Base-by-base conservation (phyloP, 2,113 vertebrate species). In the Cebidichthys violaceus region DNA sequence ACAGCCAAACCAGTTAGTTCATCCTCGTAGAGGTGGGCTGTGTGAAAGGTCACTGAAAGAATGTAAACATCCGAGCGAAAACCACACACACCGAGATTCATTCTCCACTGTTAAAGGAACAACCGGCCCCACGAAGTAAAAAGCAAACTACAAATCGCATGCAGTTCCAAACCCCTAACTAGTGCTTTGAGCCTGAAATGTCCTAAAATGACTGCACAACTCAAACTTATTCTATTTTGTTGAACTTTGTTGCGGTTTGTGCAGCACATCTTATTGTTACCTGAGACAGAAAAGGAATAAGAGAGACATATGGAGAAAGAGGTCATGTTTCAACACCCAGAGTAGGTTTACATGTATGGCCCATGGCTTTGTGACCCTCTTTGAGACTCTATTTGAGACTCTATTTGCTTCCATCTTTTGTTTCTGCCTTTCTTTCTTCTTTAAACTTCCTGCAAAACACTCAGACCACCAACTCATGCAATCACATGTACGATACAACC, bases 31-130 rank as follows among this genome's bases (percentile, higher is more conserved):
- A 69, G 35, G 69, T 69, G 64, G 45, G 41, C 11, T 47, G 65
- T 57, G 61, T 39, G 14, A 89, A 90, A 91, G 87, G 82, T 91
- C 86, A 77, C 39, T 4, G 35, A 61, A 91, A 77, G 64, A 89
- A 91, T 89, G 82, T 84, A 90, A 91, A 92, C 77, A 87, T 45
- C 37, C 6, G 22, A 35, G 54, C 67, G 27, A 27, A 50, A 81
- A 62, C 45, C 62, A 18, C 43, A 66, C 31, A 54, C 35, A 65
- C 29, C 15, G 43, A 29, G 24, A 79, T 66, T 64, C 61, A 50
- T 57, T 83, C 82, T 77, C 68, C 83, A 75, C 75, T 10, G 47
- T 80, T 64, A 64, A 3, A 61, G 47, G 62, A 20, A 35, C 45
- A 47, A 75, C 65, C 8, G 35, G 14, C 2, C 15, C 17, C 27